Evolutionary conservation across 2,888 invertebrate species (phyloP).

Genomic region (Plagodis dolabraria): DNA sequence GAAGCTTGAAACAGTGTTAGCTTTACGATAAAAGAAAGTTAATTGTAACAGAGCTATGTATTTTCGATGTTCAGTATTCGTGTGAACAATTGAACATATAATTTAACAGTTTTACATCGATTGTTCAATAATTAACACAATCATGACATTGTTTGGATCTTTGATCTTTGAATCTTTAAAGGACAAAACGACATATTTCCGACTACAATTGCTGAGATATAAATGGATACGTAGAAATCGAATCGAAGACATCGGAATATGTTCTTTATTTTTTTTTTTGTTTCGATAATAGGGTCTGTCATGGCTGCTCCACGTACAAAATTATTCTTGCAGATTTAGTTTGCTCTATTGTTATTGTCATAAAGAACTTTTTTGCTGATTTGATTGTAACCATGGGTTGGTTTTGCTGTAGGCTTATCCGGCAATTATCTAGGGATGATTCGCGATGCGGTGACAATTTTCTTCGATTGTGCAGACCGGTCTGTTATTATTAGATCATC

Average conservation of each 20-base stretch:
- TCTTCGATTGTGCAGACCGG: constrained; percentile 53
- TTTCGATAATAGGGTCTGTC: constrained; percentile 50
- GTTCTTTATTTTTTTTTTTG: constrained; percentile 52
- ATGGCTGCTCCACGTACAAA: constrained; percentile 25
- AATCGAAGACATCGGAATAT: constrained; percentile 45
- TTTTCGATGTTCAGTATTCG: constrained; percentile 29
- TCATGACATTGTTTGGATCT: constrained; percentile 14
- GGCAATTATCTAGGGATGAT: constrained; percentile 68
- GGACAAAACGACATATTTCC: constrained; percentile 47
- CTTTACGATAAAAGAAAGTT: constrained; percentile 18
- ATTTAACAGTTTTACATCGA: constrained; percentile 34
- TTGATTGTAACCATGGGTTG: constrained; percentile 29
- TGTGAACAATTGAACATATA: constrained; percentile 31
- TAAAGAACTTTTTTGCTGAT: constrained; percentile 41
- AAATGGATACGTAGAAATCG: constrained; percentile 67
- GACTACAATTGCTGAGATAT: constrained; percentile 56
- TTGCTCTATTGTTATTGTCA: constrained; percentile 9
- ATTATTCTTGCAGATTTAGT: constrained; percentile 10
- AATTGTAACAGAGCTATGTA: constrained; percentile 21
- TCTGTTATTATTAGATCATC: constrained; percentile 45
- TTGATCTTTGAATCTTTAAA: constrained; percentile 36
- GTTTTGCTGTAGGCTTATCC: constrained; percentile 54
- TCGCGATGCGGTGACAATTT: constrained; percentile 67
- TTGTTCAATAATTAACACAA: constrained; percentile 39
- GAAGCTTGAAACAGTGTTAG: constrained; percentile 19